Evolutionary conservation across 2,113 vertebrate genomes (phyloP).

Genomic region (Entelurus aequoreus): DNA sequence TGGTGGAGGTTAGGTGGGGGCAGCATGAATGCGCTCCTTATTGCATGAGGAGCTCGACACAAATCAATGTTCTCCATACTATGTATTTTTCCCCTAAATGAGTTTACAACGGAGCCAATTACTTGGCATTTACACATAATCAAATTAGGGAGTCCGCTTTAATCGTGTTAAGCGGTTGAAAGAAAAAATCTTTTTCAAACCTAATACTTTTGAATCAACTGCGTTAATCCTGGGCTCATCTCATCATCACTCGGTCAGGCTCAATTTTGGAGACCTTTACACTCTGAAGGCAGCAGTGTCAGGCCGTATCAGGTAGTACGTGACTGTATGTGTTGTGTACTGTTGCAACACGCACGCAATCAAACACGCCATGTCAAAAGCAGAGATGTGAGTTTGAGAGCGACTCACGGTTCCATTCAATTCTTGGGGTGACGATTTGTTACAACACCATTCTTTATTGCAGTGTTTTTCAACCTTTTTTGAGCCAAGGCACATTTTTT

Average conservation of each 20-base stretch:
- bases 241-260: conserved; percentile 13
- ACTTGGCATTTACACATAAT: conserved; percentile 30
- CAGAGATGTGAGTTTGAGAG: too few species aligned
- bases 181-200: conserved; percentile 13
- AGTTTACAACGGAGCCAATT: conserved; percentile 9
- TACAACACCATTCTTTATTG: too few species aligned
- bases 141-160: conserved; percentile 10
- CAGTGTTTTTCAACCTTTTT: too few species aligned
- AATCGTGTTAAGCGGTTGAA: conserved; percentile 17
- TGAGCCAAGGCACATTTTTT: too few species aligned
- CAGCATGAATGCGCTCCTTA: conserved; percentile 18
- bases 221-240: conserved; percentile 7
- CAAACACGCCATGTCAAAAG: too few species aligned
- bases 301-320: background rate
- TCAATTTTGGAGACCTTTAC: conserved; percentile 15
- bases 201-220: conserved; percentile 13
- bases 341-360: conserved; percentile 31
- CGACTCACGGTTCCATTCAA: too few species aligned
- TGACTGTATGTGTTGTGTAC: conserved; percentile 9
- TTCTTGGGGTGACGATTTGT: too few species aligned
- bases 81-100: conserved; percentile 8
- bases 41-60: conserved; percentile 14
- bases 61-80: conserved; percentile 41
- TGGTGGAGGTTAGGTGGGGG: too few species aligned
- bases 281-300: background rate